Conservation (phyloP, 2,797 vertebrate genomes). For the Aldrovandia affinis region DNA sequence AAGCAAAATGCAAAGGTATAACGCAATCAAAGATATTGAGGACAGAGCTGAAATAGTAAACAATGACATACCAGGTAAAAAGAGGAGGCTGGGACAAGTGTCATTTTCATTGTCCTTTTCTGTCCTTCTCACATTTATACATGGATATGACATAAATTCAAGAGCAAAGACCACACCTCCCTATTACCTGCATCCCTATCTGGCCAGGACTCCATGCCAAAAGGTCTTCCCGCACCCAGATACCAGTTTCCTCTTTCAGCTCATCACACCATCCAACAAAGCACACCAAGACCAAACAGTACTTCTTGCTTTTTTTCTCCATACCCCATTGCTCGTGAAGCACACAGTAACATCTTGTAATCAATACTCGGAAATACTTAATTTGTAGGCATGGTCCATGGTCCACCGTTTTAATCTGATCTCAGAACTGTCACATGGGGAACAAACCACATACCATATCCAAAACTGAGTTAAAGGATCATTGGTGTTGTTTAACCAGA, state of each 20-base stretch:
- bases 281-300: background rate
- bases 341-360: background rate
- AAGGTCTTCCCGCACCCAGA: background rate
- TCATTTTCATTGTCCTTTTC: too few relatives aligned
- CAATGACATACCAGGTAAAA: background rate
- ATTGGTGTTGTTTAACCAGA: background rate
- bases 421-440: background rate
- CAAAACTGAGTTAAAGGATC: background rate
- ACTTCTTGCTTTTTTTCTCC: background rate
- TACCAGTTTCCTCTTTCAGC: background rate
- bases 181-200: background rate
- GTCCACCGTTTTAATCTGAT: background rate
- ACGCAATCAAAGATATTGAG: background rate
- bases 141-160: background rate
- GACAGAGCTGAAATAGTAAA: background rate
- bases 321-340: background rate
- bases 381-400: background rate
- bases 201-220: background rate
- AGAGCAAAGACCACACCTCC: background rate
- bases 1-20: background rate
- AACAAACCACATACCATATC: background rate
- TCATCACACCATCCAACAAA: background rate
- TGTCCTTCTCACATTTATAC: background rate
- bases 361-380: background rate
- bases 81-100: background rate